Evolutionary conservation across 1,140 invertebrate species (phyloP).

Genomic region (Rhopalosiphum padi): DNA sequence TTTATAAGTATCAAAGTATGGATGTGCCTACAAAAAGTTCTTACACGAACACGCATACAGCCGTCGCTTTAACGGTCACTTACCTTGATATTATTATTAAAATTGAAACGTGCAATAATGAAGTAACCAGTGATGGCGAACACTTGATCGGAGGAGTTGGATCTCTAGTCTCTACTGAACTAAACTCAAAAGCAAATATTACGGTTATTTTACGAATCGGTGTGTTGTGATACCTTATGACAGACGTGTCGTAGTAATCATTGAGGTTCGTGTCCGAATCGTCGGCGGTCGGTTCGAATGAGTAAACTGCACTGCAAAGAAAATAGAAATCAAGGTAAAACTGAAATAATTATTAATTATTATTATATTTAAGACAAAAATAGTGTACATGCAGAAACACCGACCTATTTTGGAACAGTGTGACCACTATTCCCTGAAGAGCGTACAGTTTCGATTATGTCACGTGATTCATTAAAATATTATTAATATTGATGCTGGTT

Average conservation of each 20-base stretch:
- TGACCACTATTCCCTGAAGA: background rate
- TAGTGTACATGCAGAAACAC: background rate
- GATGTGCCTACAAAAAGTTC: background rate
- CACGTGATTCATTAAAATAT: background rate
- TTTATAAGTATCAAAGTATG: background rate
- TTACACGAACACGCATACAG: background rate
- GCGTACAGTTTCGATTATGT: background rate
- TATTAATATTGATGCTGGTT: too few relatives aligned
- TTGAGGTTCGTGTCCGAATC: too few relatives aligned
- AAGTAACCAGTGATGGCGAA: background rate
- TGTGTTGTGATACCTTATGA: too few relatives aligned
- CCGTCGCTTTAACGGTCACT: background rate
- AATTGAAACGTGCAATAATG: background rate
- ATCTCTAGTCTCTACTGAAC: background rate
- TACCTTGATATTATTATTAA: background rate
- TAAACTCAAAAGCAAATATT: background rate
- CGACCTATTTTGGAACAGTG: background rate
- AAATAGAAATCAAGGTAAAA: background rate
- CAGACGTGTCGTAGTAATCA: too few relatives aligned
- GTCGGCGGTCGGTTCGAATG: too few relatives aligned
- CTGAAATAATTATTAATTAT: background rate
- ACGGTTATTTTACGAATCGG: too few relatives aligned
- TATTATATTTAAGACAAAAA: background rate
- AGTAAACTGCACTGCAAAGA: too few relatives aligned
- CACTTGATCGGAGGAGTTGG: background rate